Percentiles rank a stretch among this genome's conserved stretches.
These are phyloP conservation scores for Pagetopsis macropterus DNA, from an alignment of 2,797 vertebrate species.

Conservation along the genomic window DNA sequence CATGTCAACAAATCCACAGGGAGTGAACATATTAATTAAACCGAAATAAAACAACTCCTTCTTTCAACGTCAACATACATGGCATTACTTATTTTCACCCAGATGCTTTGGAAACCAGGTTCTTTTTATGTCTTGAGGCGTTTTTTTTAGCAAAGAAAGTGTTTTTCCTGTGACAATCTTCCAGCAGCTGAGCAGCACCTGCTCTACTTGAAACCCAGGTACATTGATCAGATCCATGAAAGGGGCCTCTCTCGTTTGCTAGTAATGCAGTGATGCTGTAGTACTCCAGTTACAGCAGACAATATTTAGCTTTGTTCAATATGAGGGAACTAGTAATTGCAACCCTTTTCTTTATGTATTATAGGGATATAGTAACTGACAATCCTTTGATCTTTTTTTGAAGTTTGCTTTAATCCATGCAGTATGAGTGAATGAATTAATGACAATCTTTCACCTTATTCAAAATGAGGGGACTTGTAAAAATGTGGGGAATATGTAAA, in stretches of 20 bases:
- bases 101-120: conserved; percentile 22
- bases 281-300: conserved; percentile 28
- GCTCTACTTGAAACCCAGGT: conserved; percentile 41
- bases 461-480: neutral
- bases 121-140: conserved; percentile 12
- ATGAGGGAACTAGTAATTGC: too few relatives aligned
- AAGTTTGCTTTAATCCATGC: too few relatives aligned
- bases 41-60: conserved; percentile 5
- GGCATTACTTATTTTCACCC: conserved; percentile 25
- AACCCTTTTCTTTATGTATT: too few relatives aligned
- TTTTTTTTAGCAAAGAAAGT: conserved; percentile 36
- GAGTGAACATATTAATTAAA: conserved; percentile 18
- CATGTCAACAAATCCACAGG: conserved; percentile 21
- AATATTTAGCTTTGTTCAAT: conserved; percentile 20
- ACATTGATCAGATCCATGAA: conserved; percentile 50
- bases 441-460: conserved; percentile 24
- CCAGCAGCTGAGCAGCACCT: conserved; percentile 46
- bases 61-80: conserved; percentile 4
- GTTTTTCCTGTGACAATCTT: conserved; percentile 54
- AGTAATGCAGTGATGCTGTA: conserved; percentile 28
- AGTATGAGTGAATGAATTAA: too few relatives aligned
- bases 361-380: too few relatives aligned
- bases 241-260: conserved; percentile 31
- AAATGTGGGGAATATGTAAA: neutral
- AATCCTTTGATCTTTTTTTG: too few relatives aligned